phyloP scores from a whole-genome alignment of 2,113 vertebrate genomes.

The Globicephala melas region DNA sequence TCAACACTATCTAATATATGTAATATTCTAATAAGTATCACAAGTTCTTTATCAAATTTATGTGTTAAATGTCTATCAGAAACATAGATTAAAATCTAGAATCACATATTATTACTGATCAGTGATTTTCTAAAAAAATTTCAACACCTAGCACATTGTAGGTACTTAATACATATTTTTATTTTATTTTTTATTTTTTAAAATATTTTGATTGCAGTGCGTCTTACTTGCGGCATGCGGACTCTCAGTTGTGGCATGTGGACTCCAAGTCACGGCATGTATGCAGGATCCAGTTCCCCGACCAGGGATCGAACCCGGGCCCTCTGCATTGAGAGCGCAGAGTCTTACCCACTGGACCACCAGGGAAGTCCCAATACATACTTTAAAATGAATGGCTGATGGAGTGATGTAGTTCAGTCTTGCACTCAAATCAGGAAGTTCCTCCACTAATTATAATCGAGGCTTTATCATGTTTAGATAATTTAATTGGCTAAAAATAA shows the following conservation, averaged over 20 bases:
- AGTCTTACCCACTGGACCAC: too few relatives aligned
- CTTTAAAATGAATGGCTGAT: background rate
- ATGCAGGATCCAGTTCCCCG: too few relatives aligned
- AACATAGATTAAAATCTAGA: slow-evolving; percentile 15
- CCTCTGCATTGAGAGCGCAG: too few relatives aligned
- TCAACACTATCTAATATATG: background rate
- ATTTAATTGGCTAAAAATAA: background rate
- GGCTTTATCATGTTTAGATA: background rate
- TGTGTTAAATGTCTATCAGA: background rate
- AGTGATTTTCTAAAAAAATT: background rate
- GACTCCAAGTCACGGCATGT: too few relatives aligned
- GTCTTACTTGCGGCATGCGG: too few relatives aligned
- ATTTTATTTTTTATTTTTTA: too few relatives aligned
- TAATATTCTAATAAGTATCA: background rate
- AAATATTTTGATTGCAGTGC: too few relatives aligned
- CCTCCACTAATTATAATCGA: background rate
- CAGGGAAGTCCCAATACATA: background rate
- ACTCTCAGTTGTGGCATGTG: too few relatives aligned
- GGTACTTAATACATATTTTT: background rate
- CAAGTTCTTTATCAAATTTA: background rate
- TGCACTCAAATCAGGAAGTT: background rate
- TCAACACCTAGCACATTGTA: background rate
- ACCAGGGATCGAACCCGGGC: too few relatives aligned
- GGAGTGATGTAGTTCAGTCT: background rate
- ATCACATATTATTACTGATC: background rate